Conservation (phyloP, 2,113 vertebrate genomes). For the Stegastes partitus region DNA sequence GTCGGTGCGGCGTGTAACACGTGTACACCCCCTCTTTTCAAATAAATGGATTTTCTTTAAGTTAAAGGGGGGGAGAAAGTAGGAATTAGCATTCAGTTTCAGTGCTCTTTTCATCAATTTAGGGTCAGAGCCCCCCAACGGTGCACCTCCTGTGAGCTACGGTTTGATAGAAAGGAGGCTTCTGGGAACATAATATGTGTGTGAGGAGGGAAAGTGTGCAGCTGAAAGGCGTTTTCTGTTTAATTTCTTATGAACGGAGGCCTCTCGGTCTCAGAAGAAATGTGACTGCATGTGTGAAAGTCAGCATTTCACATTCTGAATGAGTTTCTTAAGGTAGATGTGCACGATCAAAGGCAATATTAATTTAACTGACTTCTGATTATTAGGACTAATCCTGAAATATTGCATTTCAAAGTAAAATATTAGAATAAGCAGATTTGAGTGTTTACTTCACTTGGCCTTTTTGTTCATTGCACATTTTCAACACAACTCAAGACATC, state of each 20-base stretch:
- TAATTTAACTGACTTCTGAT: too few relatives aligned
- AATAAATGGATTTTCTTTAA: not conserved
- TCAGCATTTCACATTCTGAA: not conserved
- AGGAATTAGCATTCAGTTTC: not conserved
- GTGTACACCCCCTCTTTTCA: not conserved
- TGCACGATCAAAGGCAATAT: not conserved
- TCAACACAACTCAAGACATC: too few relatives aligned
- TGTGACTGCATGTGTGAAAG: not conserved
- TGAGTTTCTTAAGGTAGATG: not conserved
- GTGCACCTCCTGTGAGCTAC: not conserved
- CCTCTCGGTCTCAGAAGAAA: constrained; percentile 8
- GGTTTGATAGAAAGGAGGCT: not conserved
- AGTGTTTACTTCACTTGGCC: too few relatives aligned
- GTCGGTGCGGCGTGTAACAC: not conserved
- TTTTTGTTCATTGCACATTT: too few relatives aligned
- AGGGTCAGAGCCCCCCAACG: not conserved
- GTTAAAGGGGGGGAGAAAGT: not conserved
- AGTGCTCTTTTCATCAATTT: not conserved
- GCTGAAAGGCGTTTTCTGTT: not conserved
- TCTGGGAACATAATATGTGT: not conserved
- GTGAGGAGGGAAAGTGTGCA: not conserved
- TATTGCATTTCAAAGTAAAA: too few relatives aligned
- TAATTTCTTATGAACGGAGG: not conserved
- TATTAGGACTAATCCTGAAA: too few relatives aligned
- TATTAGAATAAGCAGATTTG: too few relatives aligned